phyloP scores from a whole-genome alignment of 2,113 vertebrate species.

The Balaeniceps rex region DNA sequence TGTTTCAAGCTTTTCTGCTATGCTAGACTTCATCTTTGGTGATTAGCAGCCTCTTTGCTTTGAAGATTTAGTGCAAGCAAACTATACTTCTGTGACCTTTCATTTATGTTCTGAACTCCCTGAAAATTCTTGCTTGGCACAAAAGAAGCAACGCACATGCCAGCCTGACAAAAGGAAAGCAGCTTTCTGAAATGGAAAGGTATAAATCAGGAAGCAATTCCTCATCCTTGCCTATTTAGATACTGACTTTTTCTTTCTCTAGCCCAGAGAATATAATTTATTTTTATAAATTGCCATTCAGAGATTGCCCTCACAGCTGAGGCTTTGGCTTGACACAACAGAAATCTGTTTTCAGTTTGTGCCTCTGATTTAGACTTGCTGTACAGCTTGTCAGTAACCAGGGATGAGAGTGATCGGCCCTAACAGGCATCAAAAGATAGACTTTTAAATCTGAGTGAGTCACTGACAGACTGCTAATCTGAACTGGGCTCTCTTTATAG shows the following conservation, averaged over 20 bases:
- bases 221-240: not conserved
- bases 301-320: not conserved
- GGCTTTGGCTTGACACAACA: not conserved
- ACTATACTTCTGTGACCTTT: constrained; percentile 62
- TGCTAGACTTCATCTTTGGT: constrained; percentile 35
- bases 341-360: constrained; percentile 17
- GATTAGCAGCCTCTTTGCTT: constrained; percentile 58
- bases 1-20: constrained; percentile 36
- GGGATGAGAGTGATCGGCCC: not conserved
- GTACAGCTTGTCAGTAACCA: not conserved
- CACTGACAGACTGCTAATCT: not conserved
- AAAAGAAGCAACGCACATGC: constrained; percentile 14
- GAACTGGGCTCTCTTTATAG: not conserved
- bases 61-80: constrained; percentile 55
- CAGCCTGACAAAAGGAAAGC: constrained; percentile 9
- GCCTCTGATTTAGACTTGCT: not conserved
- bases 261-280: not conserved
- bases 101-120: constrained; percentile 54
- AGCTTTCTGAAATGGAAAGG: not conserved
- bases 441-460: constrained; percentile 27
- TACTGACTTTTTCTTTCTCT: not conserved
- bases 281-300: not conserved
- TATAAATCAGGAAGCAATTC: not conserved
- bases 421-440: not conserved
- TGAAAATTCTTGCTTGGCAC: constrained; percentile 51